A percentile compares a stretch with the other conserved stretches of the same genome.
These are phyloP conservation scores for Galeopterus variegatus DNA, from an alignment of 2,113 vertebrate species.

Conservation along the genomic window DNA sequence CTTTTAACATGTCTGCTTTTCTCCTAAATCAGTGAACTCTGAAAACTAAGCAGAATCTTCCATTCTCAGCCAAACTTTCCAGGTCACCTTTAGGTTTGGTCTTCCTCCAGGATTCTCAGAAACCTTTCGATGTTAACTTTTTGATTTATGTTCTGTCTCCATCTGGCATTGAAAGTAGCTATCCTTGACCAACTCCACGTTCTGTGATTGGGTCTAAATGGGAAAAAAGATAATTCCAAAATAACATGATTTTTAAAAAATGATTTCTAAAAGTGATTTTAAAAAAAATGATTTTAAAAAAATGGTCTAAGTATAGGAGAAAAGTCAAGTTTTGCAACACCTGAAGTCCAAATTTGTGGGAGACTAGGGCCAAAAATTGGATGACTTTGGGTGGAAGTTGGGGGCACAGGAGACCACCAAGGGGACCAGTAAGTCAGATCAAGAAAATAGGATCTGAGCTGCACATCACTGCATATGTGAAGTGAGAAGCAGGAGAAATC, in stretches of 20 bases:
- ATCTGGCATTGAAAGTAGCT: slow-evolving; percentile 46
- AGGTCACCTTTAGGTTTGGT: slow-evolving; percentile 64
- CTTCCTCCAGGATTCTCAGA: slow-evolving; percentile 65
- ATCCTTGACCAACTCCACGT: background rate
- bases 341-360: background rate
- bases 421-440: background rate
- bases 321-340: background rate
- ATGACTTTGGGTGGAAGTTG: background rate
- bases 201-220: slow-evolving; percentile 35
- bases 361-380: background rate
- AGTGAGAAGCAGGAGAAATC: background rate
- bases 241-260: background rate
- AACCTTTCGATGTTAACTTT: slow-evolving; percentile 69
- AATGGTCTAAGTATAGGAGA: background rate
- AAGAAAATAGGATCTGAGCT: background rate
- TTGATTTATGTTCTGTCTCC: slow-evolving; percentile 76
- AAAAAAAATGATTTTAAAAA: background rate
- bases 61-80: background rate
- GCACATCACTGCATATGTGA: background rate
- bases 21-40: slow-evolving; percentile 8
- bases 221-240: slow-evolving; percentile 53
- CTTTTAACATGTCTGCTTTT: slow-evolving; percentile 30
- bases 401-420: background rate
- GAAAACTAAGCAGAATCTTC: slow-evolving; percentile 56
- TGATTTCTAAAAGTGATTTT: background rate